A percentile compares a stretch with the other conserved stretches of the same genome.
Evolutionary conservation across 30 jellyfish, hydroid and myxozoan species (phyloP).

Genomic region (Cassiopea andromeda): DNA sequence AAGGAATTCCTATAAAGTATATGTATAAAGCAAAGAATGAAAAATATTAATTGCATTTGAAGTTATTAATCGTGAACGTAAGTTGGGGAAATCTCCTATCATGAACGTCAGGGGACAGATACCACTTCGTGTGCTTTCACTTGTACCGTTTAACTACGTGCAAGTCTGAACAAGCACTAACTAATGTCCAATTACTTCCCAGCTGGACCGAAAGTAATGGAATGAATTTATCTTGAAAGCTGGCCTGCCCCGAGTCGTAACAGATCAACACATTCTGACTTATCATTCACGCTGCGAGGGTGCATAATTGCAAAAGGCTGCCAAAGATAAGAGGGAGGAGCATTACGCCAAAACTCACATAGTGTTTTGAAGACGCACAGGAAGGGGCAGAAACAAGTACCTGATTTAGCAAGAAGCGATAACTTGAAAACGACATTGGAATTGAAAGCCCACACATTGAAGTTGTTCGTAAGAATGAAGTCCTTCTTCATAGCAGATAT

Average conservation of each 20-base stretch:
- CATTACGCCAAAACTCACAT: neutral
- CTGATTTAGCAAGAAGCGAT: neutral
- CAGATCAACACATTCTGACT: neutral
- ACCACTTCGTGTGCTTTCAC: too few species aligned
- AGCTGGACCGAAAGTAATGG: too few species aligned
- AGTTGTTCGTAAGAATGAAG: conserved; percentile 16
- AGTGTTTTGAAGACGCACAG: neutral
- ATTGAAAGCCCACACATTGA: neutral
- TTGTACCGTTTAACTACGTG: too few species aligned
- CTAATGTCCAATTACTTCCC: too few species aligned
- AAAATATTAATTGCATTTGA: too few species aligned
- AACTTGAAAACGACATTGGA: neutral
- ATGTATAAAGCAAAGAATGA: too few species aligned
- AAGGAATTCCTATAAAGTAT: too few species aligned
- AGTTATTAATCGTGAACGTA: too few species aligned
- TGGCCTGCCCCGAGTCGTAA: neutral
- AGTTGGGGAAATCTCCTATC: too few species aligned
- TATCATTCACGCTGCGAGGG: conserved; percentile 4
- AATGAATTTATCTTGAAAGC: too few species aligned
- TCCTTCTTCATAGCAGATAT: conserved; percentile 67
- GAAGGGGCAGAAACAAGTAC: neutral
- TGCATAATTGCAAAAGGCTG: neutral
- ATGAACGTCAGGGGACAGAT: too few species aligned
- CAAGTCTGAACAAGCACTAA: too few species aligned
- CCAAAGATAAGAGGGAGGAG: conserved; percentile 2